These are phyloP conservation scores for Monopterus albus DNA, from an alignment of 2,113 vertebrate genomes.

Conservation along the genomic window DNA sequence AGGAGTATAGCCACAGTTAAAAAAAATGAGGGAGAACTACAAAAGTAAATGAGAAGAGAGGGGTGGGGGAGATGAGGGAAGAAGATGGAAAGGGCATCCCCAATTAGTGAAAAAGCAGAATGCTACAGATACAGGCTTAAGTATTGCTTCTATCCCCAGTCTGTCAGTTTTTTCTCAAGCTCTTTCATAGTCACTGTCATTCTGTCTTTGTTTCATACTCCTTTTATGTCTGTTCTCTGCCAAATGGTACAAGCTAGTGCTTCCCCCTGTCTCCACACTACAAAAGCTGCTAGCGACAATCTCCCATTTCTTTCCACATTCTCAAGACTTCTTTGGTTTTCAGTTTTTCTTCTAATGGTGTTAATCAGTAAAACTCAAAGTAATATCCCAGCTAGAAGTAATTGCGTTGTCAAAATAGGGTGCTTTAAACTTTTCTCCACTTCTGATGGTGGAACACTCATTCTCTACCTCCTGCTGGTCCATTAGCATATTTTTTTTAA, in stretches of 20 bases:
- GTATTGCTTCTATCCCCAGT: constrained; percentile 30
- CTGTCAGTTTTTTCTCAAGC: constrained; percentile 36
- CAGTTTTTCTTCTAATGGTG: constrained; percentile 59
- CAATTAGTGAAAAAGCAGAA: constrained; percentile 43
- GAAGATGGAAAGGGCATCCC: constrained; percentile 41
- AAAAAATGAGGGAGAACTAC: not conserved
- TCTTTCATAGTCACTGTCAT: constrained; percentile 60
- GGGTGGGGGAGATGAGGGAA: not conserved
- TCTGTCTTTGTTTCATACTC: constrained; percentile 60
- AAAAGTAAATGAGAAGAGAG: not conserved
- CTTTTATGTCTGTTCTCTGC: constrained; percentile 61
- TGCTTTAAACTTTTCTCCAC: constrained; percentile 63
- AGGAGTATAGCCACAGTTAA: constrained; percentile 5
- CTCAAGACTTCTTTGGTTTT: constrained; percentile 34
- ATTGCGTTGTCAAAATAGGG: constrained; percentile 80
- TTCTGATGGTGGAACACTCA: constrained; percentile 51
- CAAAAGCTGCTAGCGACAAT: constrained; percentile 69
- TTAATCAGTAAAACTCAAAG: constrained; percentile 77
- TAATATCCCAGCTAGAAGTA: constrained; percentile 73
- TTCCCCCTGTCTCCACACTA: constrained; percentile 54
- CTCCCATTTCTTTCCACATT: constrained; percentile 44
- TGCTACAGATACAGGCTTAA: constrained; percentile 44
- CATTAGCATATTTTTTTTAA: constrained; percentile 78
- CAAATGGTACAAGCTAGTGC: constrained; percentile 39
- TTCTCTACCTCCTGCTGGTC: constrained; percentile 57